phyloP scores from a whole-genome alignment of 2,888 invertebrate genomes.

The Cerastis rubricosa region DNA sequence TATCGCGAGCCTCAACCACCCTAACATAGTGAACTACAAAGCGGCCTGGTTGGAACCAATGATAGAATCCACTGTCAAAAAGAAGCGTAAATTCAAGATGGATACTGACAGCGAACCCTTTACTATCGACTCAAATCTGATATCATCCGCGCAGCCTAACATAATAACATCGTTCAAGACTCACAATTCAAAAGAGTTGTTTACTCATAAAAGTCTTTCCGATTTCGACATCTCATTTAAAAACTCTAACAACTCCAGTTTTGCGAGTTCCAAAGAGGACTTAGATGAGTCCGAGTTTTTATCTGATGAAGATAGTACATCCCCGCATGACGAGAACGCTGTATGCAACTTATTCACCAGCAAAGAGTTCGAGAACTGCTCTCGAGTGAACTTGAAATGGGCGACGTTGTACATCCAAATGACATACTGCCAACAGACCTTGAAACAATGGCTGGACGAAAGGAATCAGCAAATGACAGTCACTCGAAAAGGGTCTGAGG shows the following conservation, averaged over 20 bases:
- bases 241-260: constrained; percentile 77
- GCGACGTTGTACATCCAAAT: constrained; percentile 96
- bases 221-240: constrained; percentile 86
- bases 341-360: constrained; percentile 79
- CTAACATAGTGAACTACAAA: constrained; percentile 95
- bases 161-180: constrained; percentile 87
- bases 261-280: constrained; percentile 76
- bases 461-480: constrained; percentile 87
- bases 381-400: constrained; percentile 90
- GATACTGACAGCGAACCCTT: constrained; percentile 85
- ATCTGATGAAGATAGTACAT: constrained; percentile 77
- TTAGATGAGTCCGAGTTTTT: constrained; percentile 72
- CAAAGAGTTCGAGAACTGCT: constrained; percentile 84
- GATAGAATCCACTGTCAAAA: constrained; percentile 87
- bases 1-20: constrained; percentile 94
- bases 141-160: constrained; percentile 83
- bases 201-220: constrained; percentile 80
- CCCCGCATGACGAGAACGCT: constrained; percentile 77
- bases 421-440: constrained; percentile 94
- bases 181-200: constrained; percentile 86
- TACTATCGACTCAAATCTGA: constrained; percentile 73
- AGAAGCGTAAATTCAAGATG: constrained; percentile 80
- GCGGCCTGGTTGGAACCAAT: constrained; percentile 95
- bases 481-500: constrained; percentile 81
- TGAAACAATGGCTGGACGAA: constrained; percentile 94